phyloP scores from a whole-genome alignment of 2,797 vertebrate species.

The Girardinus metallicus region DNA sequence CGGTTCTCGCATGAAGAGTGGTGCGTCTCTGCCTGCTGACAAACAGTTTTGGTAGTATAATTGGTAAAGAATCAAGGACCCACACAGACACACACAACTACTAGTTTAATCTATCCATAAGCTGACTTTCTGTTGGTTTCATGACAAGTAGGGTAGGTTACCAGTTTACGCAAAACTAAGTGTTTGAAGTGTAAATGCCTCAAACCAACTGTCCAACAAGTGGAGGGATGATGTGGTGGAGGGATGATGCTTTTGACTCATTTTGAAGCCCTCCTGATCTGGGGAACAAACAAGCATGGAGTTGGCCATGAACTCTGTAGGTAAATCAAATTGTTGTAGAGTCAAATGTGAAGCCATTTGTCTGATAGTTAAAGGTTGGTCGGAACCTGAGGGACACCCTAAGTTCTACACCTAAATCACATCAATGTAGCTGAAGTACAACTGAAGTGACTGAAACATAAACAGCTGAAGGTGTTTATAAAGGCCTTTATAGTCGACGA shows the following conservation, averaged over 20 bases:
- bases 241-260: background rate
- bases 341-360: background rate
- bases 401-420: background rate
- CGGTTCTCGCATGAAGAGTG: constrained; percentile 88
- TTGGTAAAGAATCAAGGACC: background rate
- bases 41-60: background rate
- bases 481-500: background rate
- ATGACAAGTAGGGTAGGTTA: too few relatives aligned
- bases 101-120: background rate
- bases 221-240: too few relatives aligned
- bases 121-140: background rate
- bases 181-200: background rate
- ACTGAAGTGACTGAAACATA: background rate
- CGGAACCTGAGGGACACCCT: background rate
- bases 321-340: background rate
- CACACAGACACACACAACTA: background rate
- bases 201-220: background rate
- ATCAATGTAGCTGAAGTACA: background rate
- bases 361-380: background rate
- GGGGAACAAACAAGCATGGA: background rate
- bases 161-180: background rate
- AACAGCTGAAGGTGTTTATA: background rate
- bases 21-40: constrained; percentile 69
- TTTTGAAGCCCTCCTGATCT: background rate
- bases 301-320: background rate